A percentile compares a stretch with the other conserved stretches of the same genome.
Conservation (phyloP, 2,888 invertebrate genomes). For the Syrista parreyssii region DNA sequence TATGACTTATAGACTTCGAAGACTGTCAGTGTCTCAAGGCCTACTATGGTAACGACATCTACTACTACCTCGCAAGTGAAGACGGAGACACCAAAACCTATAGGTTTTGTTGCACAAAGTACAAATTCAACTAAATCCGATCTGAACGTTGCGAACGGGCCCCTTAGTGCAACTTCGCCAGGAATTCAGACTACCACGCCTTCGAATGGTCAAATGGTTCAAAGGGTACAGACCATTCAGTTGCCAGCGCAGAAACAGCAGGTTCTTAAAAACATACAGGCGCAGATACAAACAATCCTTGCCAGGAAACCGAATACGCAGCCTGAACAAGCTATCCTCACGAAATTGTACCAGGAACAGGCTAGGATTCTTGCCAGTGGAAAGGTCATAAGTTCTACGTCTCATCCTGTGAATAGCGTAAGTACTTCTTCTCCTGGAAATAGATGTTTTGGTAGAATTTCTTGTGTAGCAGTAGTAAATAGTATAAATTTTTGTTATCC, state of each 20-base stretch:
- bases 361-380: conserved; percentile 79
- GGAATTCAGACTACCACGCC: conserved; percentile 45
- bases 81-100: conserved; percentile 46
- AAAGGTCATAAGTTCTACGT: conserved; percentile 69
- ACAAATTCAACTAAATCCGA: conserved; percentile 57
- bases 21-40: conserved; percentile 45
- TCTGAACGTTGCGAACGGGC: conserved; percentile 48
- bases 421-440: conserved; percentile 27
- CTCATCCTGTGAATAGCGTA: conserved; percentile 50
- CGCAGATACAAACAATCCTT: conserved; percentile 76
- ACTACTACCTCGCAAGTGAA: conserved; percentile 42
- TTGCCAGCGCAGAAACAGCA: conserved; percentile 80
- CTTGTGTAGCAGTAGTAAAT: neutral
- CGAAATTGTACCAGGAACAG: conserved; percentile 75
- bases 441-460: neutral
- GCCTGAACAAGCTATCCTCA: conserved; percentile 70
- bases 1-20: conserved; percentile 45
- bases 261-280: conserved; percentile 64
- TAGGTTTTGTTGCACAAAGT: conserved; percentile 44
- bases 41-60: conserved; percentile 42
- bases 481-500: neutral
- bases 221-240: conserved; percentile 79
- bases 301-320: conserved; percentile 68
- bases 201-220: conserved; percentile 63
- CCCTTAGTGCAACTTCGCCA: conserved; percentile 42